Base-by-base conservation (phyloP, 2,113 vertebrate species). In the Syngnathus scovelli region DNA sequence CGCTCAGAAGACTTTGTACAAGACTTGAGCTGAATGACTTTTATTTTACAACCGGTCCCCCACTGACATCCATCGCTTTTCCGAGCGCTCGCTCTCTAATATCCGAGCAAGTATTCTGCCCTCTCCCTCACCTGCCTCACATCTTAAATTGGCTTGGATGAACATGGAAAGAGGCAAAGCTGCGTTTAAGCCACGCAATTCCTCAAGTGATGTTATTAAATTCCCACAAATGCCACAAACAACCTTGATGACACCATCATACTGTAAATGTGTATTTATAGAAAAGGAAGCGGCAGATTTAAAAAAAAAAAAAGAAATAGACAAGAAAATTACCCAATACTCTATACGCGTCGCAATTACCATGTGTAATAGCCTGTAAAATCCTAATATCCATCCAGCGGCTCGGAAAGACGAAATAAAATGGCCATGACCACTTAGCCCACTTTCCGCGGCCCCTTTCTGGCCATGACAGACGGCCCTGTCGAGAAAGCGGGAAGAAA, bases 301-400 rank as follows among this genome's bases (percentile, higher is more conserved):
- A 33, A 56, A 54, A 13, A 55, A 55, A 55, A 23, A 55, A 55
- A 18, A 51, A 78, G 52, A 66, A 15, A 37, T 60, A 74, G 75
- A 69, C 44, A 71, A 79, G 80, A 87, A 90, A 86, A 91, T 85
- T 81, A 84, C 79, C 52, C 73, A 65, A 83, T 87, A 89, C 88
- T 90, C 88, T 87, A 88, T 90, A 89, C 88, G 88, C 85, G 84
- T 78, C 85, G 83, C 88, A 91, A 90, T 92, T 91, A 91, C 89
- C 78, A 85, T 88, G 89, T 91, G 89, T 90, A 91, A 91, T 91
- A 92, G 91, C 78, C 90, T 91, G 89, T 90, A 90, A 91, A 91
- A 92, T 90, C 90, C 90, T 89, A 87, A 91, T 90, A 90, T 91
- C 87, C 89, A 88, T 79, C 74, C 89, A 90, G 86, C 76, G 86